Base-by-base conservation (phyloP, 2,113 vertebrate species). In the Misgurnus mizolepis region DNA sequence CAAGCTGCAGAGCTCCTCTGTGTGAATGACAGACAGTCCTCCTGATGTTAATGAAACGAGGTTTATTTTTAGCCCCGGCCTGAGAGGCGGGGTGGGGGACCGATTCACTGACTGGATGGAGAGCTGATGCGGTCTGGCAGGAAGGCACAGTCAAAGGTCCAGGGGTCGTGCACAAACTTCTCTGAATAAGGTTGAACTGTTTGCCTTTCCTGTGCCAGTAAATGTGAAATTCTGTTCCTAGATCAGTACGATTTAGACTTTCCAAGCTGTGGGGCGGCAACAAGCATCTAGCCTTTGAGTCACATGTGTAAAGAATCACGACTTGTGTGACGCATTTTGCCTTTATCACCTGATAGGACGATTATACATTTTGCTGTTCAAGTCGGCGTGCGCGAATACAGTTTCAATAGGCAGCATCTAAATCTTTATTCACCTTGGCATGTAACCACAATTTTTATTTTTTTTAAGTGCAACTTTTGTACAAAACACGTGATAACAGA, bases 31-130 rank as follows among this genome's bases (percentile, higher is more conserved):
- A 62, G 80, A 58, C 80, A 77, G 82, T 64, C 71, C 56, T 62
- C 41, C 61, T 76, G 45, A 82, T 80, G 76, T 76, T 85, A 80
- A 84, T 80, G 78, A 84, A 80, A 64, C 56, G 0, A 47, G 71
- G 14, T 65, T 66, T 84, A 82, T 86, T 76, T 79, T 87, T 83
- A 60, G 62, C 76, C 18, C 47, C 41, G 47, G 69, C 68, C 72
- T 78, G 47, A 83, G 82, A 80, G 76, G 68, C 40, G 50, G 68
- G 68, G 64, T 15, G 43, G 43, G 55, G 8, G 49, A 17, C 60
- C 76, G 62, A 43, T 60, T 56, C 55, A 39, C 77, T 71, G 77
- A 41, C 79, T 75, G 56, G 65, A 49, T 8, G 22, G 34, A 75
- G 55, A 60, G 69, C 53, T 53, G 85, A 84, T 67, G 79, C 58